These are phyloP conservation scores for Umimayanthus kanabou DNA, from an alignment of 92 coral and sea anemone species.

Conservation along the genomic window DNA sequence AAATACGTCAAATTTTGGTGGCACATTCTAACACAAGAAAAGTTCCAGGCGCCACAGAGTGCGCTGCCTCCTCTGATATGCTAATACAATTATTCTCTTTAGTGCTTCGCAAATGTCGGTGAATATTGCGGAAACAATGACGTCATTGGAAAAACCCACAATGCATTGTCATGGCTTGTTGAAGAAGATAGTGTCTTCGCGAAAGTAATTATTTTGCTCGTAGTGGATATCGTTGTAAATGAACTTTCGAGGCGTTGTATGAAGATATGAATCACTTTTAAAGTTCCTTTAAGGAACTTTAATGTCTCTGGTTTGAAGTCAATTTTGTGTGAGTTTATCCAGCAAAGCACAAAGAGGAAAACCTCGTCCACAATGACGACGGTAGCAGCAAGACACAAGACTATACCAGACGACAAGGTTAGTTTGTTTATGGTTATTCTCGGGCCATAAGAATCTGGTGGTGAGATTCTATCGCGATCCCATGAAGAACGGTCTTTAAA, in stretches of 20 bases:
- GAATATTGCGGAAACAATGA: conserved; percentile 5
- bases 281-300: conserved; percentile 45
- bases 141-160: conserved; percentile 40
- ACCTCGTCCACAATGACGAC: conserved; percentile 30
- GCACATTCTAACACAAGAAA: no score
- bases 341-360: background rate
- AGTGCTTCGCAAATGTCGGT: no score
- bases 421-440: conserved; percentile 29
- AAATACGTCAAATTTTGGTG: no score
- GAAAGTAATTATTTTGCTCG: background rate
- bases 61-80: no score
- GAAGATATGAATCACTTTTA: conserved; percentile 25
- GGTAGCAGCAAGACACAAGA: conserved; percentile 68
- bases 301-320: conserved; percentile 24
- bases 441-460: background rate
- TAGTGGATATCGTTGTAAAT: conserved; percentile 10
- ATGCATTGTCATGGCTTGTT: conserved; percentile 35
- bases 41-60: no score
- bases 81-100: no score
- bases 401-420: conserved; percentile 91
- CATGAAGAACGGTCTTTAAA: background rate
- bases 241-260: conserved; percentile 9
- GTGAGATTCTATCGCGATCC: background rate
- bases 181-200: conserved; percentile 6
- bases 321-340: conserved; percentile 20